A percentile compares a stretch with the other conserved stretches of the same genome.
phyloP scores from a whole-genome alignment of 2,797 vertebrate species.

The Dallia pectoralis region DNA sequence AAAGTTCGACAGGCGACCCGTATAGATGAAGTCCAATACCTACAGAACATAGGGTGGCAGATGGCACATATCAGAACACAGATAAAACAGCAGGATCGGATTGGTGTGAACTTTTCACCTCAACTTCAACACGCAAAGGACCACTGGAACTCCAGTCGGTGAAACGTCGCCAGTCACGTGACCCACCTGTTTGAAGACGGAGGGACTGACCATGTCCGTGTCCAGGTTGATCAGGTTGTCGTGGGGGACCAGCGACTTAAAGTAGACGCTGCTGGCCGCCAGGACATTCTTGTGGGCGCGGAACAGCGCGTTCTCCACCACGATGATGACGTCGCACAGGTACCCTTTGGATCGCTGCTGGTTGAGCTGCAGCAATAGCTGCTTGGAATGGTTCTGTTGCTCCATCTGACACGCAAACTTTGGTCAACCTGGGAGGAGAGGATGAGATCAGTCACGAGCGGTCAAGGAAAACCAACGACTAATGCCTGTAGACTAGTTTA shows the following conservation, averaged over 20 bases:
- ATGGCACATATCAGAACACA: neutral
- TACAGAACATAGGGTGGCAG: neutral
- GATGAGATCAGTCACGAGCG: neutral
- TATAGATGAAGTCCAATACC: conserved; percentile 86
- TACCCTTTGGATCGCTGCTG: conserved; percentile 92
- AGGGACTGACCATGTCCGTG: conserved; percentile 88
- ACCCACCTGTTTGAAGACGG: conserved; percentile 81
- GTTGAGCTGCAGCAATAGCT: conserved; percentile 89
- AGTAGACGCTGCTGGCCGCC: conserved; percentile 91
- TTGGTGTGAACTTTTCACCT: no score
- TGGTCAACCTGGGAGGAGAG: conserved; percentile 36
- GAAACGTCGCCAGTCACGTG: neutral
- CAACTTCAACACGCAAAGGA: neutral
- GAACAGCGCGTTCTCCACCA: conserved; percentile 90
- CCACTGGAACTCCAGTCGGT: neutral
- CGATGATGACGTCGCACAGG: conserved; percentile 89
- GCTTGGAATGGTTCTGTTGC: conserved; percentile 91
- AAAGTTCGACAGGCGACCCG: conserved; percentile 83
- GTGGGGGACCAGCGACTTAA: conserved; percentile 87
- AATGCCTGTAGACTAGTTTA: neutral
- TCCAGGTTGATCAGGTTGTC: conserved; percentile 91
- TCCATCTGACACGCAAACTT: conserved; percentile 73
- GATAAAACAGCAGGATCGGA: no score
- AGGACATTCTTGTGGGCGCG: conserved; percentile 90
- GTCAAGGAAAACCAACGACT: neutral